Conservation (phyloP, 2,888 invertebrate species). For the Diplazon laetatorius region DNA sequence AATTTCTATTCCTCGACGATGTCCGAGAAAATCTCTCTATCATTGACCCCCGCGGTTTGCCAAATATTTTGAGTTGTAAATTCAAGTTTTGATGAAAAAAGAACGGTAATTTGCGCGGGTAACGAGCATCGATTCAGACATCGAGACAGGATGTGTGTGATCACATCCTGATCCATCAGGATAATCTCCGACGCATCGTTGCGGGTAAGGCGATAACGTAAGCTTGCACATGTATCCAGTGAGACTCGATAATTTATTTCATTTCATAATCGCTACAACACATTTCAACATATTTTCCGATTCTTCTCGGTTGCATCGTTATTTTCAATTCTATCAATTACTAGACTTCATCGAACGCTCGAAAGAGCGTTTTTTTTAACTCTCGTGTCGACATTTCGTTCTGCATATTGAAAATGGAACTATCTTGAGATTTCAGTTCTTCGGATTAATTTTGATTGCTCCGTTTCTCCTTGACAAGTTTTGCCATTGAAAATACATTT, state of each 20-base stretch:
- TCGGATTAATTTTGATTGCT: no score
- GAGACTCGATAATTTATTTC: conserved; percentile 56
- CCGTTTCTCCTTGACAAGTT: no score
- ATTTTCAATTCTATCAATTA: conserved; percentile 25
- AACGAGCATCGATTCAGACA: neutral
- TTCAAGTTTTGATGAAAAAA: neutral
- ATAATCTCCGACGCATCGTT: neutral
- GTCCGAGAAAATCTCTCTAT: conserved; percentile 25
- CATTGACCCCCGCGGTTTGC: conserved; percentile 40
- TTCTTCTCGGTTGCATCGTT: neutral
- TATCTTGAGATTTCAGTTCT: no score
- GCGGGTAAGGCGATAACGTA: neutral
- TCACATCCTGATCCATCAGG: no score
- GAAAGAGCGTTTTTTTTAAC: conserved; percentile 12
- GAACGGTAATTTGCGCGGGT: neutral
- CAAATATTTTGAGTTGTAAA: conserved; percentile 45
- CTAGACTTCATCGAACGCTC: no score
- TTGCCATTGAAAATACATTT: no score
- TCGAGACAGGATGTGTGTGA: no score
- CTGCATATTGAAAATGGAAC: no score
- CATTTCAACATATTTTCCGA: neutral
- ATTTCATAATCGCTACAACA: conserved; percentile 40
- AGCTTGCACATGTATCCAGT: neutral
- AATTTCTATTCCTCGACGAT: conserved; percentile 65
- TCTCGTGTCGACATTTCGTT: conserved; percentile 12